These are phyloP conservation scores for Tympanoctomys barrerae DNA, from an alignment of 2,797 vertebrate genomes.

Conservation along the genomic window DNA sequence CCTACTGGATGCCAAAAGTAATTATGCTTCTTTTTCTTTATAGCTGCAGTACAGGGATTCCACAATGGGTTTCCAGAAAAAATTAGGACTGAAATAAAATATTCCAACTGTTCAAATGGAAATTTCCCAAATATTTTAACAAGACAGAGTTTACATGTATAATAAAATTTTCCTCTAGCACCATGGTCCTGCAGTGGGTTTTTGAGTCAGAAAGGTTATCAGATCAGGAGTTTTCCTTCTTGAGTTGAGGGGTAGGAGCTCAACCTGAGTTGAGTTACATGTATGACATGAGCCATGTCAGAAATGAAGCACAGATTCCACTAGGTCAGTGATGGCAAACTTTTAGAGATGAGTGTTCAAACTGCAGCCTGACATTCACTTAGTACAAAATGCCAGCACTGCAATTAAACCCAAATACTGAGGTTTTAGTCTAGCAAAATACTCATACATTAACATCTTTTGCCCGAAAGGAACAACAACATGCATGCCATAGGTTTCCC, in stretches of 20 bases:
- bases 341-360: background rate
- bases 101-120: background rate
- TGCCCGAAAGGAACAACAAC: background rate
- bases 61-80: constrained; percentile 27
- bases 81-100: background rate
- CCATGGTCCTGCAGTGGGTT: background rate
- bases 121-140: constrained; percentile 8
- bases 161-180: constrained; percentile 38
- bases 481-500: background rate
- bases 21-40: background rate
- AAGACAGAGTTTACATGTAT: background rate
- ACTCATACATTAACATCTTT: background rate
- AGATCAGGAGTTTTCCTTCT: constrained; percentile 14
- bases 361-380: background rate
- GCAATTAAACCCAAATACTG: background rate
- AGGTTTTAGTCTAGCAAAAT: background rate
- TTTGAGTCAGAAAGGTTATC: background rate
- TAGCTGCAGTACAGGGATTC: background rate
- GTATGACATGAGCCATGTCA: background rate
- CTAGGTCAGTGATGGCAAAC: background rate
- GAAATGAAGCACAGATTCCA: background rate
- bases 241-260: background rate
- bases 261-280: background rate
- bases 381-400: background rate
- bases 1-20: background rate